These are phyloP conservation scores for Botrylloides violaceus DNA, from an alignment of 23 tunicate genomes.

Conservation along the genomic window DNA sequence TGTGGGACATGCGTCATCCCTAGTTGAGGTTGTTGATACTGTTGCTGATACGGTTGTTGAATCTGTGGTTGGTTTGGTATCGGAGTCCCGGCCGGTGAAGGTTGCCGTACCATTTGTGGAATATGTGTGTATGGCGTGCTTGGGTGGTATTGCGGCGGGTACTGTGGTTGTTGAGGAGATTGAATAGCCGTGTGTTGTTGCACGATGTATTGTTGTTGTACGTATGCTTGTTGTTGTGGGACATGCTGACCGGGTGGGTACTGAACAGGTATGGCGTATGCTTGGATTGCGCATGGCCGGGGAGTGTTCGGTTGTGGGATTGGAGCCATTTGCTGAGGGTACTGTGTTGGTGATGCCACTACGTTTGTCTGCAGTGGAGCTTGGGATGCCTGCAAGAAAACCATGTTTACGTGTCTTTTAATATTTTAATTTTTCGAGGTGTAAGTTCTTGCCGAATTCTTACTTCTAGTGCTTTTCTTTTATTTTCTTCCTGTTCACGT, in stretches of 20 bases:
- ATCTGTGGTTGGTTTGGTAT: slow-evolving; percentile 27
- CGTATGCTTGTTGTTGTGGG: background rate
- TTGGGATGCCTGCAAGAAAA: too few species aligned
- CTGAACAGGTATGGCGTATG: background rate
- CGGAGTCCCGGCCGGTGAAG: slow-evolving; percentile 25
- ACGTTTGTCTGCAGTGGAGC: too few species aligned
- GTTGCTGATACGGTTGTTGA: slow-evolving; percentile 33
- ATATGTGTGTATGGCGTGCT: slow-evolving; percentile 14
- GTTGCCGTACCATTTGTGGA: background rate
- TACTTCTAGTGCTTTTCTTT: slow-evolving; percentile 17
- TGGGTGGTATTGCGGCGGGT: slow-evolving; percentile 21
- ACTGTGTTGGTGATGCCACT: slow-evolving; percentile 15
- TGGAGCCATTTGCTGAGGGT: slow-evolving; percentile 25
- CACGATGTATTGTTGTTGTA: slow-evolving; percentile 4
- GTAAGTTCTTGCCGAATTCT: too few species aligned
- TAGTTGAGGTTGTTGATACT: slow-evolving; percentile 33
- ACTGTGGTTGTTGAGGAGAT: slow-evolving; percentile 7
- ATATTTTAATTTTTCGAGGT: too few species aligned
- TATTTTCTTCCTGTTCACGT: slow-evolving; percentile 1
- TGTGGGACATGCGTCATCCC: slow-evolving; percentile 26
- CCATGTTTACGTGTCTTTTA: too few species aligned
- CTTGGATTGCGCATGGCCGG: background rate
- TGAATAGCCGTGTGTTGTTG: slow-evolving; percentile 1
- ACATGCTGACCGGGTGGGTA: background rate
- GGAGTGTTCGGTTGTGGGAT: background rate